Evolutionary conservation across 2,797 vertebrate species (phyloP).

Genomic region (Poeciliopsis infans): DNA sequence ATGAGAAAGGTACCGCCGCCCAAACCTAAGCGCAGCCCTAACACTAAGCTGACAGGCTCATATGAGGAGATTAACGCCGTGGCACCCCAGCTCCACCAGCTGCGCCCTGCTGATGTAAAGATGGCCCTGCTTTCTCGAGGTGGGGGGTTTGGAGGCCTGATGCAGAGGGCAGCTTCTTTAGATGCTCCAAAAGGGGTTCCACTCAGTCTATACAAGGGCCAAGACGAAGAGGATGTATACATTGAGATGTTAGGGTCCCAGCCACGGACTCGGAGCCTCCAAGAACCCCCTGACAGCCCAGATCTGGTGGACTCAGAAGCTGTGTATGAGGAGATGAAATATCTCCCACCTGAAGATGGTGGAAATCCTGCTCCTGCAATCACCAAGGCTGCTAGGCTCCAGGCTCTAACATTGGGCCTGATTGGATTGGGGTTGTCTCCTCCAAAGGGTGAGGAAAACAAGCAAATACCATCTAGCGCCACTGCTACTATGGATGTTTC

Average conservation of each 20-base stretch:
- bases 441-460: conserved; percentile 78
- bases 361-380: conserved; percentile 42
- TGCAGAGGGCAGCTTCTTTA: conserved; percentile 80
- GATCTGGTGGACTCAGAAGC: conserved; percentile 86
- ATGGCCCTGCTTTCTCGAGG: conserved; percentile 77
- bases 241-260: conserved; percentile 94
- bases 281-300: conserved; percentile 81
- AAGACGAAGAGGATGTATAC: conserved; percentile 90
- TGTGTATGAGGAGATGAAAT: conserved; percentile 99
- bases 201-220: conserved; percentile 78
- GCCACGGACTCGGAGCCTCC: conserved; percentile 71
- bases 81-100: conserved; percentile 73
- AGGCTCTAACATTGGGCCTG: conserved; percentile 65
- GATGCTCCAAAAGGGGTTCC: conserved; percentile 78
- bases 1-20: conserved; percentile 97
- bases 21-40: conserved; percentile 95
- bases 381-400: conserved; percentile 70
- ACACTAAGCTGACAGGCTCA: conserved; percentile 94
- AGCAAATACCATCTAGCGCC: conserved; percentile 60
- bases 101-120: conserved; percentile 84
- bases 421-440: conserved; percentile 66
- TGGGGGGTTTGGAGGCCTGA: conserved; percentile 74
- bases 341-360: conserved; percentile 84
- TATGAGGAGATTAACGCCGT: conserved; percentile 90
- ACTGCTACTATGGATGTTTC: conserved; percentile 49